Percentiles rank a stretch among this genome's conserved stretches.
Evolutionary conservation across 1,140 invertebrate genomes (phyloP).

Genomic region (Dinothrombium tinctorium): DNA sequence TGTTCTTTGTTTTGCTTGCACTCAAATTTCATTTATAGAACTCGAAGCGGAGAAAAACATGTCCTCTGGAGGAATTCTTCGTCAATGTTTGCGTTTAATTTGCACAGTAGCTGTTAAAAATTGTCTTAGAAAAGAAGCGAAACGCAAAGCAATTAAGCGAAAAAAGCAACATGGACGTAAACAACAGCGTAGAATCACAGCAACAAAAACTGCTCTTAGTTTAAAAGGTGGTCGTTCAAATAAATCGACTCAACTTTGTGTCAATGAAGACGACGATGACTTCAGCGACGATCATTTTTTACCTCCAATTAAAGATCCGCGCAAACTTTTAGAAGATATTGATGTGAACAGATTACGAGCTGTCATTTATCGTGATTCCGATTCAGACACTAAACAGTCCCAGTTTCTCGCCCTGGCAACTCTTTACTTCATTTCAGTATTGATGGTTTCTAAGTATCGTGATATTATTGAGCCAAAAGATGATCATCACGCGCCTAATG

Average conservation of each 20-base stretch:
- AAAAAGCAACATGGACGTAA: too few species aligned
- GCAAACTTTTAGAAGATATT: constrained; percentile 93
- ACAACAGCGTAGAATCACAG: too few species aligned
- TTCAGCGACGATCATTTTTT: too few species aligned
- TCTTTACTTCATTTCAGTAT: constrained; percentile 95
- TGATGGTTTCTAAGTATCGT: constrained; percentile 98
- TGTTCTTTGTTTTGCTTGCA: constrained; percentile 89
- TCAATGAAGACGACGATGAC: too few species aligned
- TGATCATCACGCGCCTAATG: too few species aligned
- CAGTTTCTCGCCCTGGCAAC: constrained; percentile 95
- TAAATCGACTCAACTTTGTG: too few species aligned
- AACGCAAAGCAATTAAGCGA: too few species aligned
- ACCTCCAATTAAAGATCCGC: constrained; percentile 84
- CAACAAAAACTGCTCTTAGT: too few species aligned
- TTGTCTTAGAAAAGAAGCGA: too few species aligned
- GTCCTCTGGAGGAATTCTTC: constrained; percentile 91
- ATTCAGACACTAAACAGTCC: constrained; percentile 99
- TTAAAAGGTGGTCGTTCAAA: too few species aligned
- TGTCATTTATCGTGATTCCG: constrained; percentile 97
- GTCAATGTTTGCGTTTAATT: constrained; percentile 87
- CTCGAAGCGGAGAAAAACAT: constrained; percentile 98
- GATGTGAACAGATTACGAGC: constrained; percentile 90
- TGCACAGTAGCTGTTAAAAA: constrained; percentile 93
- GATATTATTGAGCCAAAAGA: constrained; percentile 2
- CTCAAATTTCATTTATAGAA: constrained; percentile 77